phyloP scores from a whole-genome alignment of 2,888 invertebrate species.

The Dryococelus australis region DNA sequence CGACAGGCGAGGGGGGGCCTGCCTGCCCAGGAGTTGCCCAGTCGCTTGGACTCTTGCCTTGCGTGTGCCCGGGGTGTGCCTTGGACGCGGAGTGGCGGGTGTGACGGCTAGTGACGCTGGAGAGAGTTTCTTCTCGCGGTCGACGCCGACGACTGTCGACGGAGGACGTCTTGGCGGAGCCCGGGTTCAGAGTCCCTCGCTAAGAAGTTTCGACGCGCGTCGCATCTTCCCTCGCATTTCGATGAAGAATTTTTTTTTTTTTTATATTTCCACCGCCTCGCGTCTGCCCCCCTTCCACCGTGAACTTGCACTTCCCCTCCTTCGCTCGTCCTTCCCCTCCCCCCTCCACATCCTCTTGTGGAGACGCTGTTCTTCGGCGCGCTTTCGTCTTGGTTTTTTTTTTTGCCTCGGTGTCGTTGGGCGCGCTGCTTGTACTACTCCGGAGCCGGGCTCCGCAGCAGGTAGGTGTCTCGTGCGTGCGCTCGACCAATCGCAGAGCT shows the following conservation, averaged over 20 bases:
- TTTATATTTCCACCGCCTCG: not conserved
- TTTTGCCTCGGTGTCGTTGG: not conserved
- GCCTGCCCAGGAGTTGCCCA: too few relatives aligned
- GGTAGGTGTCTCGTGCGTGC: not conserved
- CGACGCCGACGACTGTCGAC: too few relatives aligned
- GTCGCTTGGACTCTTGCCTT: not conserved
- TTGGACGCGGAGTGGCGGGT: not conserved
- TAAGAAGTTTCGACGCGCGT: not conserved
- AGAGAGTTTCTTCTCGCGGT: too few relatives aligned
- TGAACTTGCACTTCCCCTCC: not conserved
- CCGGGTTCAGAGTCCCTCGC: too few relatives aligned
- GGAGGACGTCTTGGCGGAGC: too few relatives aligned
- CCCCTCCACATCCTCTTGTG: not conserved
- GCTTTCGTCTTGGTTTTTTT: not conserved
- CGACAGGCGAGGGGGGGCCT: not conserved
- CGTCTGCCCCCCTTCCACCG: not conserved
- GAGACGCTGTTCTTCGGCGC: not conserved
- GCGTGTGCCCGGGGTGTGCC: not conserved
- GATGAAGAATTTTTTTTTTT: not conserved
- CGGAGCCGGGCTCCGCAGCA: not conserved
- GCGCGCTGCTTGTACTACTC: not conserved
- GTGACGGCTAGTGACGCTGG: not conserved
- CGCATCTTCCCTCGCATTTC: constrained; percentile 16
- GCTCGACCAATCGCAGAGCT: not conserved
- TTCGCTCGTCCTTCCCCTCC: not conserved